Conservation (phyloP, 2,113 vertebrate genomes). For the Syngnathus scovelli region DNA sequence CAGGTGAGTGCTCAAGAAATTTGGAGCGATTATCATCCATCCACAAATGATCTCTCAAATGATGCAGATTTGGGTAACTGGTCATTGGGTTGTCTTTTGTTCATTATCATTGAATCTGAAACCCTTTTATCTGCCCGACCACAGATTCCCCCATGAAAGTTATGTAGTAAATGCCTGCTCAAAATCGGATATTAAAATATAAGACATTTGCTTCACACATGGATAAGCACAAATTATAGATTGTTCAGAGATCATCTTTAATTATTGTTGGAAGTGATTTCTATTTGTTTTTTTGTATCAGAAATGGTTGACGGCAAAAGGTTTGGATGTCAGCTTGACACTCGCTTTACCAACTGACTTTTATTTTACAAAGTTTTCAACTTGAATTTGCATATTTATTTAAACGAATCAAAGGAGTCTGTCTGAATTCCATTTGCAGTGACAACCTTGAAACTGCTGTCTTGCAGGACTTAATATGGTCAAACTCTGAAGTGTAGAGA, state of each 20-base stretch:
- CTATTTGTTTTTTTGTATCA: slow-evolving; percentile 34
- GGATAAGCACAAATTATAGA: slow-evolving; percentile 13
- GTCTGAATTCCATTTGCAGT: slow-evolving; percentile 46
- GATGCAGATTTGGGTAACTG: neutral
- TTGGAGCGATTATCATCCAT: neutral
- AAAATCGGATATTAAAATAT: neutral
- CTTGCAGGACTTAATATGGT: slow-evolving; percentile 42
- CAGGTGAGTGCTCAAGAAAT: slow-evolving; percentile 7
- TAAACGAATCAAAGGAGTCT: slow-evolving; percentile 39
- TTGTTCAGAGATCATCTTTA: slow-evolving; percentile 29
- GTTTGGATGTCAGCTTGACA: slow-evolving; percentile 20
- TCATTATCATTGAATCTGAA: neutral
- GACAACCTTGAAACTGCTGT: slow-evolving; percentile 50
- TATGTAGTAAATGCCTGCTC: neutral
- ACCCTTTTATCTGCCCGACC: neutral
- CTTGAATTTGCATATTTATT: slow-evolving; percentile 72
- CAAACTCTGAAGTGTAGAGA: slow-evolving; percentile 50
- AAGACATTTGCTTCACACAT: slow-evolving; percentile 31
- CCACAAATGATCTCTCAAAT: slow-evolving; percentile 2
- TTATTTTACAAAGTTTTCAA: slow-evolving; percentile 58
- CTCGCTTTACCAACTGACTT: slow-evolving; percentile 28
- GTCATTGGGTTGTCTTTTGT: slow-evolving; percentile 4
- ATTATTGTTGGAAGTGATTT: slow-evolving; percentile 10
- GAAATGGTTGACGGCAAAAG: slow-evolving; percentile 14
- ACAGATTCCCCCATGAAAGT: slow-evolving; percentile 10